Base-by-base conservation (phyloP, 2,797 vertebrate species). In the Urocyon cinereoargenteus region DNA sequence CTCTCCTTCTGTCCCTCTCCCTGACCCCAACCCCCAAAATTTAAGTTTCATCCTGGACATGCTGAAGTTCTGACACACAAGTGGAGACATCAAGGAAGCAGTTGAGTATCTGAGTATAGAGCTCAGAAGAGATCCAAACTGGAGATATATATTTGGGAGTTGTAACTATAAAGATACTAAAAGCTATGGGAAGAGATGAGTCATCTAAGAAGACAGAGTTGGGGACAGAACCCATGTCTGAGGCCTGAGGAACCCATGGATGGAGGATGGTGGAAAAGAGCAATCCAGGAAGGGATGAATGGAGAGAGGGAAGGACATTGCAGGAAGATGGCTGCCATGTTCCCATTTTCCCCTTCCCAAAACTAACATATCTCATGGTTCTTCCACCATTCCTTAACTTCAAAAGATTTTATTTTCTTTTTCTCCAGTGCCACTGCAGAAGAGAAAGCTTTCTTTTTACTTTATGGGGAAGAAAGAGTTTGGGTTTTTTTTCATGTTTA, bases 401-500 rank as follows among this genome's bases (percentile, higher is more conserved):
- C 22, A 19, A 7, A 89, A n/a, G 49, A 34, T 53, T 81, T 72
- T 61, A 75, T 68, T 61, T 55, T 64, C 9, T 72, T 96, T 70
- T 83, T 70, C 66, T 61, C 49, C 51, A 31, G 18, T 7, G 10
- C 57, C 51, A 40, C 4, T 57, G 12, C 36, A 93, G 61, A 72
- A 81, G 7, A 88, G 3, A 21, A 18, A 28, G 51, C n/a, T 59
- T 40, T 61, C 36, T 31, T 79, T 73, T 70, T 34, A 10, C 78
- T 96, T 85, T n/a, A 81, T 49, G 36, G 5, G 11, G 8, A 61
- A 89, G 24, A 78, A 73, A 55, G 31, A 68, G n/a, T 73, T 84
- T 73, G 14, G 21, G n/a, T n/a, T 85, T 68, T 68, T 53, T 53
- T 94, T 91, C 62, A 91, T n/a, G 79, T 91, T 88, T 84, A 75